Conservation (phyloP, 2,113 vertebrate genomes). For the Gopherus flavomarginatus region DNA sequence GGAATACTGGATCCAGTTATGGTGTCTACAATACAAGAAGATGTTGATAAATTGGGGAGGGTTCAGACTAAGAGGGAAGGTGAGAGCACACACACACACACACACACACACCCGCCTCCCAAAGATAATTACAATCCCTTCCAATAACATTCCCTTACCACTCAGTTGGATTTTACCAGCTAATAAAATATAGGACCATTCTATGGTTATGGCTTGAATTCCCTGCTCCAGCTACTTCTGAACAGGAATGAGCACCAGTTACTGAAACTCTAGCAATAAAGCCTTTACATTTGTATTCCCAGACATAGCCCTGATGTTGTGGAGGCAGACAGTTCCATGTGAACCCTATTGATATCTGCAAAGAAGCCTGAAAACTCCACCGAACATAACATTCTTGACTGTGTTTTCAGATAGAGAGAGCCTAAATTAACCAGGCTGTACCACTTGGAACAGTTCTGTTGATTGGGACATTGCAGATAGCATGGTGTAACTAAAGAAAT, state of each 20-base stretch:
- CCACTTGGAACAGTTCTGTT: conserved; percentile 20
- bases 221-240: not conserved
- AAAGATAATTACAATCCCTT: not conserved
- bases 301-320: not conserved
- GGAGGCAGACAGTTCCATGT: not conserved
- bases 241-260: not conserved
- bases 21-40: no score
- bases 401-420: not conserved
- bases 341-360: not conserved
- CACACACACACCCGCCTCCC: no score
- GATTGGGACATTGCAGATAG: conserved; percentile 34
- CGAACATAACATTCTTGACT: conserved; percentile 42
- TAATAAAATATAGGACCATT: not conserved
- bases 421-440: conserved; percentile 10
- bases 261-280: not conserved
- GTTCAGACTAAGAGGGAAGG: no score
- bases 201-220: not conserved
- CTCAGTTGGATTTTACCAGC: not conserved
- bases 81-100: no score
- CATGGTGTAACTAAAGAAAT: not conserved
- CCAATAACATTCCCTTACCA: not conserved
- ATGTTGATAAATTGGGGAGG: no score
- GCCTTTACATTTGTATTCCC: not conserved
- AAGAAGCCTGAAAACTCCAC: conserved; percentile 39
- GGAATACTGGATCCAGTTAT: no score